Base-by-base conservation (phyloP, 2,888 invertebrate genomes). In the Andrena dorsata region DNA sequence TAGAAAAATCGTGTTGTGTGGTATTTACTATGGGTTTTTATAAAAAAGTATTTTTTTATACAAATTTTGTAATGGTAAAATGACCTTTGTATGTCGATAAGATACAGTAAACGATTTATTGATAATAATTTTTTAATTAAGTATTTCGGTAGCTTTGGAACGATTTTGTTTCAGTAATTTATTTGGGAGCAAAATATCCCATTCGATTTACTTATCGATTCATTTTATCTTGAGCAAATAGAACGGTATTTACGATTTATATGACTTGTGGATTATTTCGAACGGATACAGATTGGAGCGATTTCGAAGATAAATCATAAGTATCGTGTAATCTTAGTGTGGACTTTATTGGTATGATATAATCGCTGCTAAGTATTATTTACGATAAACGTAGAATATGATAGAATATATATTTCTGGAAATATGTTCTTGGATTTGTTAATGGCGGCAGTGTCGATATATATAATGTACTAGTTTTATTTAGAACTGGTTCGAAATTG, bases 331-430 rank as follows among this genome's bases (percentile, higher is more conserved):
- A n/a, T 53, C 20, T 61, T 32, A 3, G 1, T 20, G 49, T 70
- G 26, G n/a, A 74, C 30, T 75, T 69, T 49, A 32, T 69, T 68
- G 13, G 16, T 16, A 56, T 23, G 30, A 58, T 26, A 32, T 49
- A 49, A 60, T 10, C 58, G 1, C 3, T 58, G 23, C 16, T 5
- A 41, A 10, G 13, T 56, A 16, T 0, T 41, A 26, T 8, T 5
- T 32, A 32, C 10, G 13, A 26, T 32, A 69, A 56, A 35, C 28
- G n/a, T 26, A 13, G 53, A 35, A 35, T 32, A 41, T 41, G 41
- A 13, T 41, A n/a, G 13, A 41, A 13, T 41, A 41, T 41, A 41
- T 41, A 0, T 41, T 41, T 13, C 13, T 13, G 41, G 41, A 13
- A 41, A 41, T 13, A 41, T 41, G 13, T 2, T 41, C 13, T 41